A percentile compares a stretch with the other conserved stretches of the same genome.
Conservation (phyloP, 2,888 invertebrate species). For the Arrhopalites spinosus region DNA sequence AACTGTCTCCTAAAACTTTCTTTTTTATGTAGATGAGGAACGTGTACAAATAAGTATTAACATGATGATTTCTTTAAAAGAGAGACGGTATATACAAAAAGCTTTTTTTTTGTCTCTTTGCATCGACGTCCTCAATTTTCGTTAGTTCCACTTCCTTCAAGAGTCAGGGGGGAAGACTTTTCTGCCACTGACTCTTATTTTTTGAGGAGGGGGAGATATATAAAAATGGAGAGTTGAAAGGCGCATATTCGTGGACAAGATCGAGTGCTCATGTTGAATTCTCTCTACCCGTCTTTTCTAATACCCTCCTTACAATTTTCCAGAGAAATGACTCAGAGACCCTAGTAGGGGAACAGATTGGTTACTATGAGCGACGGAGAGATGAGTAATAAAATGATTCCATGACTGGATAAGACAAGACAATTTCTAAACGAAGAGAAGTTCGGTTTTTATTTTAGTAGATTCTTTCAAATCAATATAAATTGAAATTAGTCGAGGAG, state of each 20-base stretch:
- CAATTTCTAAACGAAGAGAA: too few species aligned
- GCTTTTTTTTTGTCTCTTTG: background rate
- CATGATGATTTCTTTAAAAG: too few species aligned
- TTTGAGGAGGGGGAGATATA: background rate
- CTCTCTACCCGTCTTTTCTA: slow-evolving; percentile 20
- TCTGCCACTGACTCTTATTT: slow-evolving; percentile 12
- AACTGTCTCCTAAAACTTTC: too few species aligned
- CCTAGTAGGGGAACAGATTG: background rate
- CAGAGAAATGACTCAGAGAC: background rate
- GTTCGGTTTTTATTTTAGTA: too few species aligned
- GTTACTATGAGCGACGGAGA: slow-evolving; percentile 12
- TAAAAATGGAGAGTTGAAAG: slow-evolving; percentile 19
- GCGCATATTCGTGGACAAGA: slow-evolving; percentile 33
- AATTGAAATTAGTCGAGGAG: slow-evolving; percentile 11
- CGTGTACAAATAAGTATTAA: too few species aligned
- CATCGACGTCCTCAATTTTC: background rate
- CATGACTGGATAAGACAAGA: too few species aligned
- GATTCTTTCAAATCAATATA: background rate
- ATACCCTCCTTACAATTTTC: background rate
- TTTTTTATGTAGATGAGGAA: too few species aligned
- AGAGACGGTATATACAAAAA: background rate
- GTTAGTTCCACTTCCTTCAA: background rate
- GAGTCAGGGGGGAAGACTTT: slow-evolving; percentile 17
- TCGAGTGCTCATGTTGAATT: slow-evolving; percentile 33
- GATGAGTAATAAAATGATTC: too few species aligned